Base-by-base conservation (phyloP, 2,797 vertebrate species). In the Mareca strepera region DNA sequence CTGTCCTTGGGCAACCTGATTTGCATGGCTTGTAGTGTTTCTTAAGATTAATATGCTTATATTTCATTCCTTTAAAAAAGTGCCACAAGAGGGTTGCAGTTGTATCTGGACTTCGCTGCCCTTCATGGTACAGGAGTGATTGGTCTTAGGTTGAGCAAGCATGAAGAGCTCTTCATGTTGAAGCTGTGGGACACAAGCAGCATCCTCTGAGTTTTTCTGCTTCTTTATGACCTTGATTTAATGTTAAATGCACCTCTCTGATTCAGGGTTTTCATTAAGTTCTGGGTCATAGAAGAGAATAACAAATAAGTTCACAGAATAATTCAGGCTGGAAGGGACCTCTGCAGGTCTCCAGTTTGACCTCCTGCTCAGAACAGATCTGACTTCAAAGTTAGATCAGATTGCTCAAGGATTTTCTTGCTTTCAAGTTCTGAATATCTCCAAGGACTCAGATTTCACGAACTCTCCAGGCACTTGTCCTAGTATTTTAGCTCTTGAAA, bases 351-450 rank as follows among this genome's bases (percentile, higher is more conserved):
- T 78, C 33, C 37, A 72, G 44, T 62, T 83, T 53, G 88, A 44
- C 35, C 8, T 73, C 76, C 67, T 59, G 18, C 26, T 82, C 52
- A 59, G n/a, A 55, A 31, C 14, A 63, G 74, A 46, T 70, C n/a
- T 73, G 41, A 77, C 52, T 89, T 86, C 33, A 25, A 85, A 85
- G 56, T 82, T 46, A 84, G 66, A 63, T 21, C 2, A 15, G 6
- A 11, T 82, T 88, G 63, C 39, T 79, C 12, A 18, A 86, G 50
- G 55, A 69, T 73, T 93, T 86, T 1, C 23, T 69, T 90, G 31
- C 33, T 90, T 96, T 84, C 41, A 53, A 78, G 22, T 50, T 88
- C 33, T 66, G 20, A 46, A 4, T 33, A 12, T 73, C 77, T 92
- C 63, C n/a, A 82, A 84, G 80, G 68, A 56, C 39, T 0, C 2